Evolutionary conservation across 1,140 invertebrate species (phyloP).

Genomic region (Solenopsis fugax): DNA sequence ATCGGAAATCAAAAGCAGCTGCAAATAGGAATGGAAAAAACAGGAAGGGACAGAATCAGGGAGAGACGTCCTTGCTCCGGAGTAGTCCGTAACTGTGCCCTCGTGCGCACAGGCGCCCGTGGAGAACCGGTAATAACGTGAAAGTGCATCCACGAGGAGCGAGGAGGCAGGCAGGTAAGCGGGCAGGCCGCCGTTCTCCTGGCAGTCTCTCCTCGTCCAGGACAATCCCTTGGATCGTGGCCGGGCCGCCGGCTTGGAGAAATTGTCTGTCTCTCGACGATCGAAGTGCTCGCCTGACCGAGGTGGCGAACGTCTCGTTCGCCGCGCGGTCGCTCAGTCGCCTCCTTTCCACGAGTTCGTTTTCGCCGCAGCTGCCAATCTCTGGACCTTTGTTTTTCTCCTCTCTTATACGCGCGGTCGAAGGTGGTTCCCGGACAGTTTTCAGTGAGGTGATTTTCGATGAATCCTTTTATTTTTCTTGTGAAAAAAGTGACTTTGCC

Average conservation of each 20-base stretch:
- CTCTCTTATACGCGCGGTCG: not conserved
- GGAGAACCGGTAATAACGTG: slow-evolving; percentile 80
- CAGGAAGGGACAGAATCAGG: not conserved
- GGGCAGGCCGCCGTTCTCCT: slow-evolving; percentile 54
- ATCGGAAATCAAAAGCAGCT: not conserved
- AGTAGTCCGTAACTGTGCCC: slow-evolving; percentile 44
- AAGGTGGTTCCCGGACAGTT: not conserved
- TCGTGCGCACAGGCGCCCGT: slow-evolving; percentile 11
- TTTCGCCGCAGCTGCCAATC: slow-evolving; percentile 20
- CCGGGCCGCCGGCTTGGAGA: slow-evolving; percentile 28
- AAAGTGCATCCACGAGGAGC: slow-evolving; percentile 82
- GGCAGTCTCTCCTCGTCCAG: slow-evolving; percentile 60
- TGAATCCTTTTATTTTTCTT: not conserved
- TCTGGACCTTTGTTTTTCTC: not conserved
- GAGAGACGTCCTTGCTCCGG: slow-evolving; percentile 50
- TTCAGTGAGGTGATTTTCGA: slow-evolving; percentile 36
- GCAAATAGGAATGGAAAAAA: not conserved
- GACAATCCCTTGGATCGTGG: slow-evolving; percentile 69
- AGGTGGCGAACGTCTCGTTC: slow-evolving; percentile 38
- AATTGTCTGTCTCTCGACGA: slow-evolving; percentile 51
- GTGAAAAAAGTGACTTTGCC: not conserved
- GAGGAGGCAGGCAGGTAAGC: slow-evolving; percentile 12
- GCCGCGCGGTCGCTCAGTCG: slow-evolving; percentile 24
- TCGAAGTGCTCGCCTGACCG: slow-evolving; percentile 43
- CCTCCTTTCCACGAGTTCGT: slow-evolving; percentile 25